These are phyloP conservation scores for Tetranychus truncatus DNA, from an alignment of 2,888 invertebrate species.

Conservation along the genomic window DNA sequence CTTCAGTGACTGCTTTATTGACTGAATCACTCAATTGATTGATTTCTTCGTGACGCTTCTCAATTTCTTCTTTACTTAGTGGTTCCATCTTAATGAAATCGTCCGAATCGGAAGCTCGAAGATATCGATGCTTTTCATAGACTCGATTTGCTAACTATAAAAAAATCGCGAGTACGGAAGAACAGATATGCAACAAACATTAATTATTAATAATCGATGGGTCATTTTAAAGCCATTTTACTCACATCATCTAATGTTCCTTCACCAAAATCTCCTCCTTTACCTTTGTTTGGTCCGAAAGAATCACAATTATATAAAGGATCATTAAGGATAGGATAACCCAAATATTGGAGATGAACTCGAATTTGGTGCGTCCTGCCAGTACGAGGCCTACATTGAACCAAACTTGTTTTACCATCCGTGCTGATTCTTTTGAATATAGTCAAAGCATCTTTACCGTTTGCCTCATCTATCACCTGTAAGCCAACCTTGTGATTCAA, in stretches of 20 bases:
- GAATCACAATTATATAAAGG: slow-evolving; percentile 76
- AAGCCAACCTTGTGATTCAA: slow-evolving; percentile 90
- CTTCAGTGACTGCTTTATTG: slow-evolving; percentile 13
- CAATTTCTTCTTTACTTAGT: neutral
- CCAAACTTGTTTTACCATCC: slow-evolving; percentile 75
- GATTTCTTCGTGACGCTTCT: slow-evolving; percentile 6
- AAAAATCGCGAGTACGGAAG: neutral
- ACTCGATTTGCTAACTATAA: neutral
- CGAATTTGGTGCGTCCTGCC: slow-evolving; percentile 98
- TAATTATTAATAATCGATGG: too few species aligned
- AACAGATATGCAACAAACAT: neutral
- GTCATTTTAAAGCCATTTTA: too few species aligned
- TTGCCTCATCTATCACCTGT: slow-evolving; percentile 64
- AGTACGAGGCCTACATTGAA: slow-evolving; percentile 79
- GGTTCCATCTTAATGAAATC: neutral
- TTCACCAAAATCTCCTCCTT: slow-evolving; percentile 48
- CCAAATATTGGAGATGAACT: slow-evolving; percentile 90
- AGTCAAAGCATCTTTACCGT: slow-evolving; percentile 80
- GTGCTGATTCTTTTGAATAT: slow-evolving; percentile 72
- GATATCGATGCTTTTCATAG: neutral
- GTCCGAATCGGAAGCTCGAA: neutral
- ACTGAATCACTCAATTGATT: neutral
- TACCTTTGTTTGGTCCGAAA: slow-evolving; percentile 81
- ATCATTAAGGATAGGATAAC: slow-evolving; percentile 92
- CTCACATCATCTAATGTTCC: neutral